Conservation (phyloP, 1,140 invertebrate genomes). For the Bombus haemorrhoidalis region DNA sequence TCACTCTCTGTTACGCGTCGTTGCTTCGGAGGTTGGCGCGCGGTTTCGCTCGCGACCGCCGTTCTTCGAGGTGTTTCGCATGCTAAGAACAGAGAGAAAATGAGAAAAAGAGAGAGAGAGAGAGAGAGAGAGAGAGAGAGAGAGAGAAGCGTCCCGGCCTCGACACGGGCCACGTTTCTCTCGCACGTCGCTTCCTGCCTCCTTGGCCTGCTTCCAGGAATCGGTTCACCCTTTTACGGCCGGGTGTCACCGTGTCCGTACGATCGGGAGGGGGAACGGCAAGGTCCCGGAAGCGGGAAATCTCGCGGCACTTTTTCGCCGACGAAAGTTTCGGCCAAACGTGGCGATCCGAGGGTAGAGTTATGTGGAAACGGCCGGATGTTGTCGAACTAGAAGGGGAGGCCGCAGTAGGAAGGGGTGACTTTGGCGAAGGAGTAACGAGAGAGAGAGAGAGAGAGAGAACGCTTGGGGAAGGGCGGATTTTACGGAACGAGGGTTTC, state of each 20-base stretch:
- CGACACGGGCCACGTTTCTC: constrained; percentile 28
- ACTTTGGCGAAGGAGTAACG: background rate
- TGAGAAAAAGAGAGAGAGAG: background rate
- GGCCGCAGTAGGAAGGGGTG: background rate
- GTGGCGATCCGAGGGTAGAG: background rate
- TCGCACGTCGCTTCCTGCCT: constrained; percentile 17
- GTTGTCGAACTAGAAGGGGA: no score
- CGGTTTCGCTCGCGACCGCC: background rate
- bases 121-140: background rate
- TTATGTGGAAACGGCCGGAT: background rate
- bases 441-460: no score
- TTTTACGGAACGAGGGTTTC: background rate
- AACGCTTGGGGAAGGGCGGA: no score
- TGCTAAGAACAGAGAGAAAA: background rate
- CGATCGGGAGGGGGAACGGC: background rate
- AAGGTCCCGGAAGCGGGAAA: constrained; percentile 15
- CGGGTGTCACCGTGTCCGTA: constrained; percentile 8
- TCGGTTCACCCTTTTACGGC: constrained; percentile 24
- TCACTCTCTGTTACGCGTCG: background rate
- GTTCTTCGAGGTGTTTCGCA: background rate
- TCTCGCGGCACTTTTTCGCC: background rate
- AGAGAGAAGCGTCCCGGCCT: constrained; percentile 5
- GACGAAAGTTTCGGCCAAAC: background rate
- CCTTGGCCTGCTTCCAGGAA: constrained; percentile 37
- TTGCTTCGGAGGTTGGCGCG: background rate